Evolutionary conservation across 1,140 invertebrate species (phyloP).

Genomic region (Pogonomyrmex californicus): DNA sequence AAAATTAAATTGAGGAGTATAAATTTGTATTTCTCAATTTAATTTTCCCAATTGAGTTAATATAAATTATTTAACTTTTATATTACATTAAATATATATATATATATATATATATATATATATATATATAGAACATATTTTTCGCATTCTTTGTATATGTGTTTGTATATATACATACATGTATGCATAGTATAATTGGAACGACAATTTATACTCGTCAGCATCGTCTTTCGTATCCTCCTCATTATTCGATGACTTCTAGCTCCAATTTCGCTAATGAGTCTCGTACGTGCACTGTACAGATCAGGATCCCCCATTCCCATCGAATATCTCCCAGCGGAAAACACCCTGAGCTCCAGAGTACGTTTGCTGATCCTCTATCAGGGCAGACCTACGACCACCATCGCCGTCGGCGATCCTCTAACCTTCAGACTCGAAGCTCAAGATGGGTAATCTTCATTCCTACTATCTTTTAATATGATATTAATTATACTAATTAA

Average conservation of each 20-base stretch:
- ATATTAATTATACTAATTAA: neutral
- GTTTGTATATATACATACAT: too few species aligned
- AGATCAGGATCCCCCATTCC: slow-evolving; percentile 96
- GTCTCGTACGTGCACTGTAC: slow-evolving; percentile 75
- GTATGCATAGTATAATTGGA: neutral
- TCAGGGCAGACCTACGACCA: slow-evolving; percentile 96
- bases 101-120: too few species aligned
- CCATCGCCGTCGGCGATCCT: slow-evolving; percentile 97
- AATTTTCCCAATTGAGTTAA: too few species aligned
- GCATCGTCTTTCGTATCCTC: neutral
- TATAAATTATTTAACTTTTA: too few species aligned
- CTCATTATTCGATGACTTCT: slow-evolving; percentile 6
- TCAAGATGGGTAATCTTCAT: slow-evolving; percentile 90
- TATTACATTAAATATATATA: too few species aligned
- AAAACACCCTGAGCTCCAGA: slow-evolving; percentile 95
- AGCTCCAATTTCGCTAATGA: slow-evolving; percentile 60
- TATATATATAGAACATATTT: too few species aligned
- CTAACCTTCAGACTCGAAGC: slow-evolving; percentile 96
- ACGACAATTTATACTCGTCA: too few species aligned
- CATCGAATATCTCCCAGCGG: slow-evolving; percentile 96
- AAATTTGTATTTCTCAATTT: too few species aligned
- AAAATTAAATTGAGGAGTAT: slow-evolving; percentile 11
- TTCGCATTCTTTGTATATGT: too few species aligned
- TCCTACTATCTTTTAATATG: neutral
- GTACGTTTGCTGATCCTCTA: slow-evolving; percentile 95